These are phyloP conservation scores for Hirtodrosophila alboralis DNA, from an alignment of 2,888 invertebrate genomes.

Conservation along the genomic window DNA sequence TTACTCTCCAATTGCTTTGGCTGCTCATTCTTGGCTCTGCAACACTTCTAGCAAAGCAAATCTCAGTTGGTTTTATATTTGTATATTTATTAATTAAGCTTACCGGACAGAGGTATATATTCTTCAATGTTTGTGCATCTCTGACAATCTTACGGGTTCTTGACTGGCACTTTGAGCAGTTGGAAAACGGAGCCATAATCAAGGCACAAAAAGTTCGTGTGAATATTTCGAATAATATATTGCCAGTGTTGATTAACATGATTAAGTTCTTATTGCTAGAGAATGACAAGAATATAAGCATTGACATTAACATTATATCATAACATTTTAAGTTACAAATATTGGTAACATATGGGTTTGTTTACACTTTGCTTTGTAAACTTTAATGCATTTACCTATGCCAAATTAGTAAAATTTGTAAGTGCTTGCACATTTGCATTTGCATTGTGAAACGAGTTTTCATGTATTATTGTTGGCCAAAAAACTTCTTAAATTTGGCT, in stretches of 20 bases:
- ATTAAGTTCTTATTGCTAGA: background rate
- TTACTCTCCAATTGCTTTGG: background rate
- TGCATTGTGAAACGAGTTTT: conserved; percentile 12
- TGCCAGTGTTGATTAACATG: conserved; percentile 28
- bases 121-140: conserved; percentile 38
- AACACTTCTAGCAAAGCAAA: conserved; percentile 36
- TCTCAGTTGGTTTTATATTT: background rate
- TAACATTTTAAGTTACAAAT: background rate
- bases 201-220: background rate
- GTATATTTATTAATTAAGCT: background rate
- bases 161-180: conserved; percentile 43
- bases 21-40: background rate
- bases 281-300: background rate
- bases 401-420: conserved; percentile 51
- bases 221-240: background rate
- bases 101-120: conserved; percentile 64
- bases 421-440: conserved; percentile 56
- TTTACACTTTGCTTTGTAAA: background rate
- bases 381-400: conserved; percentile 21
- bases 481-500: conserved; percentile 33
- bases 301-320: too few species aligned
- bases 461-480: conserved; percentile 23
- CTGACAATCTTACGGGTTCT: conserved; percentile 47
- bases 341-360: conserved; percentile 4
- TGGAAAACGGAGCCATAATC: conserved; percentile 56